Evolutionary conservation across 1,140 invertebrate species (phyloP).

Genomic region (Grapholita molesta): DNA sequence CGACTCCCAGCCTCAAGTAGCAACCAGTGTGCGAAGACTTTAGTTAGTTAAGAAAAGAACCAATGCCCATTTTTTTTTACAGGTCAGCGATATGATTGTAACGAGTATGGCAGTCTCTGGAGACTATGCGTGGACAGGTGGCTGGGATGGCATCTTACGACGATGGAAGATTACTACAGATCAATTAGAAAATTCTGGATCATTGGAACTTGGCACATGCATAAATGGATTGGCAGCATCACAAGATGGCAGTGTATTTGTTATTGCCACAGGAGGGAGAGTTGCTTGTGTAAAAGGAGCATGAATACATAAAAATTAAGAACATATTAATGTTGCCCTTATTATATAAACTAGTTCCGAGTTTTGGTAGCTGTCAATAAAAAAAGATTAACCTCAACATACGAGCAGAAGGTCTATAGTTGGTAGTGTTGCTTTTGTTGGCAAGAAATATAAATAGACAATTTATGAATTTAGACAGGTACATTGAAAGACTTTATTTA

Average conservation of each 20-base stretch:
- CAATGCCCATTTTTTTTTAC: neutral
- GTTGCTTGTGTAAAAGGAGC: conserved; percentile 40
- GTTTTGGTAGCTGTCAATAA: neutral
- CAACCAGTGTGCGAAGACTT: no score
- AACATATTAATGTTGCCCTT: neutral
- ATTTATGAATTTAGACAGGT: no score
- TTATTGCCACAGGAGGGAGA: conserved; percentile 46
- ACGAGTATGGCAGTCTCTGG: conserved; percentile 50
- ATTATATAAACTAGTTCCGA: no score
- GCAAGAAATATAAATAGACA: no score
- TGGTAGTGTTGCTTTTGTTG: no score
- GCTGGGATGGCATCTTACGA: conserved; percentile 60
- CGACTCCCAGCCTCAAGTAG: no score
- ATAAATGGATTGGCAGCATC: conserved; percentile 48
- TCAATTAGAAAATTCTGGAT: conserved; percentile 48
- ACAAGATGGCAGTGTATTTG: conserved; percentile 39
- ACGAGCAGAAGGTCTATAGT: no score
- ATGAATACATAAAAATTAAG: conserved; percentile 21
- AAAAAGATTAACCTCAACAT: no score
- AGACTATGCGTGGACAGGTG: conserved; percentile 58
- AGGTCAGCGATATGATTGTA: conserved; percentile 73
- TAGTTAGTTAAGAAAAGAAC: no score
- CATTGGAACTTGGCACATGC: conserved; percentile 53
- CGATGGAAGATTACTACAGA: conserved; percentile 53
- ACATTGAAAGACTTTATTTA: no score